phyloP scores from a whole-genome alignment of 2,797 vertebrate species.

The Mormyrops boulengeri region DNA sequence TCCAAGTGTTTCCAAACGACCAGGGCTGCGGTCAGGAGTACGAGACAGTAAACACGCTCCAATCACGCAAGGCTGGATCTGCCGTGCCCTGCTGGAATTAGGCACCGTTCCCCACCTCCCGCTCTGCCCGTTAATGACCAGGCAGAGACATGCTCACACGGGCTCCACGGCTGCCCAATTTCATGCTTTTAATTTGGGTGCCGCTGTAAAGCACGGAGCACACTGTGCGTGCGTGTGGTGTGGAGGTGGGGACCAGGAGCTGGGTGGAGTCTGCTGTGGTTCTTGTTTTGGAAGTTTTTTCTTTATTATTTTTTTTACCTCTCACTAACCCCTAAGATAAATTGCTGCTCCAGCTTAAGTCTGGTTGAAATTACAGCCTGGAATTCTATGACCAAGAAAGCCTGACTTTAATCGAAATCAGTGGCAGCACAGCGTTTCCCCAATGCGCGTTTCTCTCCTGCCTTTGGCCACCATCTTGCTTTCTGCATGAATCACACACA shows the following conservation, averaged over 20 bases:
- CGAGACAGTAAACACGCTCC: constrained; percentile 59
- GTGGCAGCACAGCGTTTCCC: background rate
- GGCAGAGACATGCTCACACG: constrained; percentile 46
- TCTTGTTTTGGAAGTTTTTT: constrained; percentile 27
- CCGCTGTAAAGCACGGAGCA: constrained; percentile 46
- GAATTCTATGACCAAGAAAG: constrained; percentile 49
- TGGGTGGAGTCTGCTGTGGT: constrained; percentile 36
- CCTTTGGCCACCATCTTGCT: background rate
- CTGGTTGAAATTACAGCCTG: constrained; percentile 57
- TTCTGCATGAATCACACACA: constrained; percentile 1
- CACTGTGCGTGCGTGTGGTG: constrained; percentile 12
- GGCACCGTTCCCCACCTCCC: constrained; percentile 40
- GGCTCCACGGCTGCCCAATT: constrained; percentile 56
- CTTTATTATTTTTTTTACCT: constrained; percentile 39
- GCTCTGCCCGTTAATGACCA: constrained; percentile 52
- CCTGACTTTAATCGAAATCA: background rate
- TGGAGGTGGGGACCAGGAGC: constrained; percentile 22
- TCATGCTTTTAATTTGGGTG: constrained; percentile 59
- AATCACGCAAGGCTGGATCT: constrained; percentile 65
- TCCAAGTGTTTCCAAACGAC: constrained; percentile 61
- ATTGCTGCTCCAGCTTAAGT: constrained; percentile 57
- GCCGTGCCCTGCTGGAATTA: constrained; percentile 64
- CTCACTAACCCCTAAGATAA: constrained; percentile 50
- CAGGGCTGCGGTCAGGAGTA: constrained; percentile 48
- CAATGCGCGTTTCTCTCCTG: background rate